Evolutionary conservation across 2,113 vertebrate genomes (phyloP).

Genomic region (Trichechus manatus): DNA sequence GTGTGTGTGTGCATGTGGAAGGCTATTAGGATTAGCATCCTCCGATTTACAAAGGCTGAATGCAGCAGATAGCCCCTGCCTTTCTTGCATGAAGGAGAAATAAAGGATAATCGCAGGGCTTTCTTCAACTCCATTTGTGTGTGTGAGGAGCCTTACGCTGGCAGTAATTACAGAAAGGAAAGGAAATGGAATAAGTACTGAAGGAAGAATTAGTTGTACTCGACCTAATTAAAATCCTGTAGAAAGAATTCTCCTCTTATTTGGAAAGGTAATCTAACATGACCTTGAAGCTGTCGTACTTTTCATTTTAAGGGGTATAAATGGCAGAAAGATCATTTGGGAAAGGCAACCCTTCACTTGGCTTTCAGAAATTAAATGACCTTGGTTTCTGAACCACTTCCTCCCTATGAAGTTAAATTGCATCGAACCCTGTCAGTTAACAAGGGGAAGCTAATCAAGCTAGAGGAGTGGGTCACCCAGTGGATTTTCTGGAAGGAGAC

Average conservation of each 20-base stretch:
- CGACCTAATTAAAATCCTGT: constrained; percentile 84
- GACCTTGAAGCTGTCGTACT: constrained; percentile 77
- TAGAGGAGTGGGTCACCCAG: background rate
- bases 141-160: constrained; percentile 1
- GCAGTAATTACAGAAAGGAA: constrained; percentile 76
- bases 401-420: constrained; percentile 69
- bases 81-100: constrained; percentile 68
- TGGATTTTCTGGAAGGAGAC: background rate
- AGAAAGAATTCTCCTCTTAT: constrained; percentile 76
- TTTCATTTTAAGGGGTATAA: constrained; percentile 39
- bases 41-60: background rate
- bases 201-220: constrained; percentile 84
- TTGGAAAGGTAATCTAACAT: constrained; percentile 81
- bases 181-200: constrained; percentile 84
- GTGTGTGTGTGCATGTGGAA: background rate
- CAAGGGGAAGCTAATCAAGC: constrained; percentile 47
- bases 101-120: constrained; percentile 52
- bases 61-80: background rate
- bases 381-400: constrained; percentile 69
- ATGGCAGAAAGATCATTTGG: constrained; percentile 62
- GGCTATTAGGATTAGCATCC: background rate
- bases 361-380: constrained; percentile 73
- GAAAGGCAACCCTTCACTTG: constrained; percentile 64
- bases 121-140: constrained; percentile 38
- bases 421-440: constrained; percentile 41